Base-by-base conservation (phyloP, 2,888 invertebrate species). In the Lithophane socia region DNA sequence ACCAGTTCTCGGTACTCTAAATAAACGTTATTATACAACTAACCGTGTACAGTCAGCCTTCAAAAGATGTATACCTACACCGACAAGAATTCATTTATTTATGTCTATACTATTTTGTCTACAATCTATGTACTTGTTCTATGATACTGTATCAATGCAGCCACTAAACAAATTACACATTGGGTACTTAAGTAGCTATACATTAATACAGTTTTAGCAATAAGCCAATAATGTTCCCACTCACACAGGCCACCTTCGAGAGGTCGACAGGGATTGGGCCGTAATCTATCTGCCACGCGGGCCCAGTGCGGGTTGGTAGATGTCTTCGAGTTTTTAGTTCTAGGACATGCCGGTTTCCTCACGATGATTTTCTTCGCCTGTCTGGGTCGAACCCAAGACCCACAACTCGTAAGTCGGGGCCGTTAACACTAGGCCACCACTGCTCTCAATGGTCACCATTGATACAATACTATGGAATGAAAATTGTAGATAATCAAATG, bases 1-100 rank as follows among this genome's bases (percentile, higher is more conserved):
- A 56, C 37, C n/a, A 24, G 13, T 42, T 74, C n/a, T 66, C 13
- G n/a, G 21, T n/a, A 77, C 24, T 54, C 37, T 83, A 24, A 66
- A 83, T 83, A 54, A 83, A 83, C n/a, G 47, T 61, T 65, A 42
- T 79, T 77, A 83, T 61, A 44, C 42, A 79, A 79, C 47, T 60
- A n/a, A 29, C 56, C 49, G 8, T 54, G 63, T 56, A 67, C 37
- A 3, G 47, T 68, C 44, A 47, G 9, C 29, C 9, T 37, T 9
- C 3, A n/a, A 67, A n/a, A 60, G 5, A 60, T 60, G 60, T 21
- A 21, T 8, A 49, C 49, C 13, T 0, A 37, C 37, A 37, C 4
- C 12, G 21, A 3, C 18, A 61, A 61, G 29, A 37, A 12, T 63
- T 21, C 7, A 21, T 37, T 37, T 37, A 18, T 21, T 21, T 29